Percentiles rank a stretch among this genome's conserved stretches.
phyloP scores from a whole-genome alignment of 2,113 vertebrate genomes.

The Barnardius zonarius region DNA sequence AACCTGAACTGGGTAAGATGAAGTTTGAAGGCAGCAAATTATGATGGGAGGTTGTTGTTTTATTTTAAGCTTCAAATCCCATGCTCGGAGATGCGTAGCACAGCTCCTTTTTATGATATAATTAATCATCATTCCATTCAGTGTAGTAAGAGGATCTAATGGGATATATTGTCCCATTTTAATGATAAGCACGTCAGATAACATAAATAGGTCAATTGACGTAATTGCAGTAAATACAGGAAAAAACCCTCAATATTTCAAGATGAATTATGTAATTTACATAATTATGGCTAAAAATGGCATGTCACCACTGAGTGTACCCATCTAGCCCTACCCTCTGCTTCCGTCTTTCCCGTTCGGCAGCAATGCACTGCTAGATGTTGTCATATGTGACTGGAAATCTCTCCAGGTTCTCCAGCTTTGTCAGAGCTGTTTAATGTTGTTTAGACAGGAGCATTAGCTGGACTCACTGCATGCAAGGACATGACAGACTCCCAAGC shows the following conservation, averaged over 20 bases:
- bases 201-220: conserved; percentile 79
- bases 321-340: conserved; percentile 29
- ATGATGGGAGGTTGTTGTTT: background rate
- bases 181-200: conserved; percentile 72
- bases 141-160: conserved; percentile 72
- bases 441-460: background rate
- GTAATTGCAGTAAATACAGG: conserved; percentile 75
- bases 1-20: background rate
- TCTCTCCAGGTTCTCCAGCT: background rate
- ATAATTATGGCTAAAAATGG: conserved; percentile 74
- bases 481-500: background rate
- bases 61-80: conserved; percentile 59
- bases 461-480: background rate
- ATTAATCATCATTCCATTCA: conserved; percentile 67
- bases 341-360: background rate
- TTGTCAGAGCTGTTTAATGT: background rate
- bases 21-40: conserved; percentile 22
- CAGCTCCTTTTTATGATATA: conserved; percentile 71
- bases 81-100: conserved; percentile 63
- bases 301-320: conserved; percentile 48
- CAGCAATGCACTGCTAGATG: background rate
- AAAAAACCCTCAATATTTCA: conserved; percentile 61
- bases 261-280: conserved; percentile 71
- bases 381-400: conserved; percentile 7
- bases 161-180: conserved; percentile 75